Evolutionary conservation across 2,888 invertebrate species (phyloP).

Genomic region (Eupithecia vulgata): DNA sequence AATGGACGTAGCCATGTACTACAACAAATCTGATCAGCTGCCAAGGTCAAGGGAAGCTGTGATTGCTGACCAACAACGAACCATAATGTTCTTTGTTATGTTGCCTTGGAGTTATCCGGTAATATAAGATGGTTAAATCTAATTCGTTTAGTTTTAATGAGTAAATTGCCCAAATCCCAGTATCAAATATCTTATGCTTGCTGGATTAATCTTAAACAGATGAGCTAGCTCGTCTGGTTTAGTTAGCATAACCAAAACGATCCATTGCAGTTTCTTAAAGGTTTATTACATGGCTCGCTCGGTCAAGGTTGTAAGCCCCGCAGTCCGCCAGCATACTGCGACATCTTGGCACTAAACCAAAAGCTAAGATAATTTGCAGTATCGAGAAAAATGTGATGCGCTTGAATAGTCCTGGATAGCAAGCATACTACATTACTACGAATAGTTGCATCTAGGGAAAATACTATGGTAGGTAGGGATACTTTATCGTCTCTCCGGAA

Average conservation of each 20-base stretch:
- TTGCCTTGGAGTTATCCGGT: conserved; percentile 39
- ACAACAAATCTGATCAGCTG: conserved; percentile 54
- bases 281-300: conserved; percentile 59
- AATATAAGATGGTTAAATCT: conserved; percentile 29
- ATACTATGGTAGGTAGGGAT: conserved; percentile 20
- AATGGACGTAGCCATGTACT: conserved; percentile 49
- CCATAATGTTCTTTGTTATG: conserved; percentile 38
- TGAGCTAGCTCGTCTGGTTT: conserved; percentile 5
- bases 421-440: background rate
- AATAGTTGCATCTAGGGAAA: conserved; percentile 9
- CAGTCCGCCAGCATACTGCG: conserved; percentile 60
- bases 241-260: conserved; percentile 46
- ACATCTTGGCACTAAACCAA: conserved; percentile 73
- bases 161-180: background rate
- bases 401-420: conserved; percentile 20
- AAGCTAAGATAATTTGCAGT: conserved; percentile 50
- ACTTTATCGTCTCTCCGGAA: conserved; percentile 45
- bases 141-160: background rate
- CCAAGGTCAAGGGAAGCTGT: conserved; percentile 59
- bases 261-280: conserved; percentile 54
- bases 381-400: conserved; percentile 32
- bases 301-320: conserved; percentile 80
- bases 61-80: conserved; percentile 43
- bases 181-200: background rate
- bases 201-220: background rate